Evolutionary conservation across 2,113 vertebrate genomes (phyloP).

Genomic region (Eptesicus fuscus): DNA sequence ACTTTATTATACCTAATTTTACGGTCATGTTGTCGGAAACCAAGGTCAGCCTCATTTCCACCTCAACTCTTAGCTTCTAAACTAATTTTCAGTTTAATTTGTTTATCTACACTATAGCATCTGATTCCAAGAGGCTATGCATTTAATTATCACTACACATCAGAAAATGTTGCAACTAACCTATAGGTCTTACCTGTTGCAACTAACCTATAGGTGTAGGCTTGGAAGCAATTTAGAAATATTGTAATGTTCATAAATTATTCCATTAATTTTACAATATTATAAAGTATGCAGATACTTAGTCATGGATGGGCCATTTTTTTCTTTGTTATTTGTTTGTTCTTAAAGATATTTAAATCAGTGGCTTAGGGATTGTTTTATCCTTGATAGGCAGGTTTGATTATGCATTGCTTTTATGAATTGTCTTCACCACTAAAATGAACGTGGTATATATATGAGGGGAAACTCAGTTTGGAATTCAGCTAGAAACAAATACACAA

Average conservation of each 20-base stretch:
- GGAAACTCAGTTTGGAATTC: neutral
- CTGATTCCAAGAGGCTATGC: neutral
- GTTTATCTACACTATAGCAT: neutral
- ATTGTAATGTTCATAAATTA: neutral
- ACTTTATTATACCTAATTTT: neutral
- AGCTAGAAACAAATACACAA: neutral
- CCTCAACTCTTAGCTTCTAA: neutral
- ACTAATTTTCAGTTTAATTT: neutral
- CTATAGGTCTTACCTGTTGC: neutral
- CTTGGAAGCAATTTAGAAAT: neutral
- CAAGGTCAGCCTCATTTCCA: neutral
- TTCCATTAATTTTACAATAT: slow-evolving; percentile 19
- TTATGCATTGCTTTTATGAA: slow-evolving; percentile 6
- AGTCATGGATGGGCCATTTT: neutral
- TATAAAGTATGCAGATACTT: neutral
- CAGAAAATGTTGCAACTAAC: neutral
- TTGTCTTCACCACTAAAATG: slow-evolving; percentile 8
- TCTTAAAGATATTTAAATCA: slow-evolving; percentile 31
- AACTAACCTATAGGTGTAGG: neutral
- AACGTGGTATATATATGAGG: neutral
- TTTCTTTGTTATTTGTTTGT: neutral
- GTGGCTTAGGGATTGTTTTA: neutral
- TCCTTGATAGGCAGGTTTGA: neutral
- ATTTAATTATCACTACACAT: slow-evolving; percentile 2
- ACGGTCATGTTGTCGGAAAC: neutral